These are phyloP conservation scores for Agrypnia vestita DNA, from an alignment of 1,140 invertebrate genomes.

Conservation along the genomic window DNA sequence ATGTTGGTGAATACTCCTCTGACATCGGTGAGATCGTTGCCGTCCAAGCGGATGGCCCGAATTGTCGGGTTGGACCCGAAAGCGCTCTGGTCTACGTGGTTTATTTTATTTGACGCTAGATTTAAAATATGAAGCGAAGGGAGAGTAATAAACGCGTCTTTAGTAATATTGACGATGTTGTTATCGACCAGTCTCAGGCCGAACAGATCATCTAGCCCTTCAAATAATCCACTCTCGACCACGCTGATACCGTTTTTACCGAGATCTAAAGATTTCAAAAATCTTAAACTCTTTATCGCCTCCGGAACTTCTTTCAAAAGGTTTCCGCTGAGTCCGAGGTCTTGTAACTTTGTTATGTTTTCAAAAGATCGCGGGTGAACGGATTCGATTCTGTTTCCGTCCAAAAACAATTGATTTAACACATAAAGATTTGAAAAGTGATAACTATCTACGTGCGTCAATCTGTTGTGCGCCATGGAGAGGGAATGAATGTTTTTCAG, in stretches of 20 bases:
- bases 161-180: conserved; percentile 79
- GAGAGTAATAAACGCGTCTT: conserved; percentile 79
- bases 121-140: conserved; percentile 81
- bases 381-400: conserved; percentile 81
- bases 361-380: conserved; percentile 84
- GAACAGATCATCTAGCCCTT: conserved; percentile 78
- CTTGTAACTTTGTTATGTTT: conserved; percentile 85
- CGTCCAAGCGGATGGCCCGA: conserved; percentile 80
- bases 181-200: conserved; percentile 80
- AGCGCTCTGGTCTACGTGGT: conserved; percentile 78
- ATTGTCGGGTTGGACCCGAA: conserved; percentile 79
- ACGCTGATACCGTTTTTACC: conserved; percentile 85
- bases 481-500: conserved; percentile 85
- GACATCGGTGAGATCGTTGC: conserved; percentile 80
- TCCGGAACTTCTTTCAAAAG: conserved; percentile 81
- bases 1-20: conserved; percentile 80
- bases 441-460: conserved; percentile 80
- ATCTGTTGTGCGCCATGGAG: conserved; percentile 82
- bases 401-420: conserved; percentile 83
- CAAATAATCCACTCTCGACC: conserved; percentile 76
- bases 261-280: conserved; percentile 84
- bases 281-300: conserved; percentile 79
- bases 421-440: conserved; percentile 84
- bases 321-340: conserved; percentile 87
- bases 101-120: conserved; percentile 80